These are phyloP conservation scores for Coelopa frigida DNA, from an alignment of 1,140 invertebrate genomes.

Conservation along the genomic window DNA sequence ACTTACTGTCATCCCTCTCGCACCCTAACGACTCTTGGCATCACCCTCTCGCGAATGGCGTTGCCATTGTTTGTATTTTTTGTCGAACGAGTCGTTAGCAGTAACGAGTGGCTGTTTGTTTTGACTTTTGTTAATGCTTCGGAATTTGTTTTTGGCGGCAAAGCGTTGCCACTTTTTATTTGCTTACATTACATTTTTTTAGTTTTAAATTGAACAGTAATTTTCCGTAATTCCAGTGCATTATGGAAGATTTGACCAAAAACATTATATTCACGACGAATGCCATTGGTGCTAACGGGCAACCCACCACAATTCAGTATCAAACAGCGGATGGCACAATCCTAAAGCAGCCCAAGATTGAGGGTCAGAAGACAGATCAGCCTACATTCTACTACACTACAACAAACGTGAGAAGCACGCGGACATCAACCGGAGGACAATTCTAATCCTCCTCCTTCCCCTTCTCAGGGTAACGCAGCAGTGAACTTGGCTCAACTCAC, in stretches of 20 bases:
- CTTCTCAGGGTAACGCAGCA: conserved; percentile 44
- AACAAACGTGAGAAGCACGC: conserved; percentile 60
- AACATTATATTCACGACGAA: conserved; percentile 43
- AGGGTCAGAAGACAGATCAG: conserved; percentile 44
- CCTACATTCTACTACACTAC: conserved; percentile 60
- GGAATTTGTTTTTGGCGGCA: not conserved
- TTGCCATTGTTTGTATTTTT: not conserved
- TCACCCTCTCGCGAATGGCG: not conserved
- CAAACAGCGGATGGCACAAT: conserved; percentile 43
- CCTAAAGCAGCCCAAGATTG: conserved; percentile 42
- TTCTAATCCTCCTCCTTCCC: not conserved
- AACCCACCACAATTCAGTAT: conserved; percentile 42
- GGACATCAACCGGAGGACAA: not conserved
- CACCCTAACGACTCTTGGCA: not conserved
- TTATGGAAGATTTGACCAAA: conserved; percentile 43
- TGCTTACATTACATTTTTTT: not conserved
- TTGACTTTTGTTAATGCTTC: not conserved
- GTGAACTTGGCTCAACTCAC: conserved; percentile 57
- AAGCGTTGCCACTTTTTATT: not conserved
- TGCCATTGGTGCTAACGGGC: conserved; percentile 32
- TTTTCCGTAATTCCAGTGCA: conserved; percentile 2
- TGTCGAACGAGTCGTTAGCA: not conserved
- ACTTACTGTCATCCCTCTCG: not conserved
- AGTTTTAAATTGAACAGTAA: not conserved
- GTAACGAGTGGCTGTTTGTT: not conserved